Evolutionary conservation across 2,888 invertebrate species (phyloP).

Genomic region (Maniola hyperantus): DNA sequence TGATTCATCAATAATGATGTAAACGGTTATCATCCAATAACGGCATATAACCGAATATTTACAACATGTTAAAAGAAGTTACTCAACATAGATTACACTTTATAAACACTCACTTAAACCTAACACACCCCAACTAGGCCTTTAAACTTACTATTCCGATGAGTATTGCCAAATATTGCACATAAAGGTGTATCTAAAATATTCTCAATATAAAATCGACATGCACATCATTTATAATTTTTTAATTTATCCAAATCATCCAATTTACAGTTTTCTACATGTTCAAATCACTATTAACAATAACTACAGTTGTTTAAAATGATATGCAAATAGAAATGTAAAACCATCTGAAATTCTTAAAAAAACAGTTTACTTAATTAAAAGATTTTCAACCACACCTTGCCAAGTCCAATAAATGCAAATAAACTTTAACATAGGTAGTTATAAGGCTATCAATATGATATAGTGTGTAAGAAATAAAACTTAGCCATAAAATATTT

Average conservation of each 20-base stretch:
- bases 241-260: too few species aligned
- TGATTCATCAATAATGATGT: slow-evolving; percentile 15
- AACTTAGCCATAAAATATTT: slow-evolving; percentile 16
- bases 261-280: slow-evolving; percentile 44
- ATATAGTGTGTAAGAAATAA: slow-evolving; percentile 1
- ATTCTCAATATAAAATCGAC: slow-evolving; percentile 38
- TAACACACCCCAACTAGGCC: slow-evolving; percentile 59
- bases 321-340: slow-evolving; percentile 45
- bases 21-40: slow-evolving; percentile 13
- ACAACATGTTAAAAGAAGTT: slow-evolving; percentile 50
- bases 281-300: slow-evolving; percentile 41
- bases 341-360: slow-evolving; percentile 31
- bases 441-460: slow-evolving; percentile 15
- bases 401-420: slow-evolving; percentile 24
- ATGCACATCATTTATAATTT: slow-evolving; percentile 44
- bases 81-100: slow-evolving; percentile 45
- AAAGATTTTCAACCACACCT: slow-evolving; percentile 9
- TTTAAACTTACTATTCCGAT: slow-evolving; percentile 63
- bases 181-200: slow-evolving; percentile 50
- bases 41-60: slow-evolving; percentile 45
- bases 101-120: slow-evolving; percentile 62
- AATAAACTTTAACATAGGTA: slow-evolving; percentile 11
- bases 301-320: slow-evolving; percentile 40
- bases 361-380: slow-evolving; percentile 11
- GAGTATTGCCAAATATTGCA: slow-evolving; percentile 82